Base-by-base conservation (phyloP, 1,140 invertebrate species). In the Calephelis nemesis region DNA sequence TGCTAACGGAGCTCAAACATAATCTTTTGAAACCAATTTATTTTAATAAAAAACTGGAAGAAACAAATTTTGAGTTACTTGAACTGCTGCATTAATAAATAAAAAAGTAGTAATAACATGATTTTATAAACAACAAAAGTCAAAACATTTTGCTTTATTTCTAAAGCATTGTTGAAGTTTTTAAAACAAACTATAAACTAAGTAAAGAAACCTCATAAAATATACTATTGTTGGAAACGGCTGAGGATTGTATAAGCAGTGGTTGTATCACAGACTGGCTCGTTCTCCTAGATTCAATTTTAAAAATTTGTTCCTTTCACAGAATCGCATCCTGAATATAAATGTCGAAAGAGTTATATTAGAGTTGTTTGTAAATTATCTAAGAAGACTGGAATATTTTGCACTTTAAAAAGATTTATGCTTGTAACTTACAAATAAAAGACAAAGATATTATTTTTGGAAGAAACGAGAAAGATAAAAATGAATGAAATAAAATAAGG, bases 241-340 rank as follows among this genome's bases (percentile, higher is more conserved):
- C 50, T 40, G 52, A 64, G 47, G 64, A 64, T 68, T 66, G 63
- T 66, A 65, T 68, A 63, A 62, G 69, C 66, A 70, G 76, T 75
- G 66, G 74, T 72, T 83, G 77, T 85, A 82, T 82, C 76, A 79
- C 79, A 71, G 75, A 65, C 76, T 73, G 77, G 74, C 74, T 82
- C 75, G 74, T 81, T 78, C 45, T 76, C 69, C 75, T 74, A 86
- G 79, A 86, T 86, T 86, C 83, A 88, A 88, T 86, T 88, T 86
- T 84, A 84, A 88, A 84, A 88, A 88, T 83, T 87, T 86, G 84
- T 80, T 86, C 76, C 84, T 81, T 75, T 81, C 76, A 74, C 75
- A 63, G 73, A 78, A 68, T 76, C 81, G 79, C 75, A 74, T 70
- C 74, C 75, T 79, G 86, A 87, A 88, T 87, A 85, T 76, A 81